These are phyloP conservation scores for Heterochromis multidens DNA, from an alignment of 2,113 vertebrate species.

Conservation along the genomic window DNA sequence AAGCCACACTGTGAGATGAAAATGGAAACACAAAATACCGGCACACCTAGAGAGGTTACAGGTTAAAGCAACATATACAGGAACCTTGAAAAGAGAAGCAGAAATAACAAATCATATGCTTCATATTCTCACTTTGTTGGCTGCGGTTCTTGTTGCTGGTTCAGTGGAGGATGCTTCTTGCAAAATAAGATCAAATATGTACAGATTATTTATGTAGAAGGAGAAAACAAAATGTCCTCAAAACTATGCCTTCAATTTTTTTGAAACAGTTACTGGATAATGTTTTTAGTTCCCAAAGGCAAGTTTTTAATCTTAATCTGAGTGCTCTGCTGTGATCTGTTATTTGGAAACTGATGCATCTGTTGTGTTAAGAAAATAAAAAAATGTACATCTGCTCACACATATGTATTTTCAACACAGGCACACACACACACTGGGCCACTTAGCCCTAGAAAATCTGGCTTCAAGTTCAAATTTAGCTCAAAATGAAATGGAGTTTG, in stretches of 20 bases:
- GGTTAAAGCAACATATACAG: not conserved
- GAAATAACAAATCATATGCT: not conserved
- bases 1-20: not conserved
- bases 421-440: rapidly evolving
- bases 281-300: not conserved
- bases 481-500: not conserved
- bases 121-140: not conserved
- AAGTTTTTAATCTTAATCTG: not conserved
- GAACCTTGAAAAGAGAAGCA: not conserved
- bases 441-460: not conserved
- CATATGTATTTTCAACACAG: not conserved
- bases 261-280: too few relatives aligned
- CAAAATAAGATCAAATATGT: not conserved
- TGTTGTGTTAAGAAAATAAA: not conserved
- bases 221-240: not conserved
- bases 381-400: not conserved
- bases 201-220: not conserved
- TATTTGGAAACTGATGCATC: not conserved
- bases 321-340: not conserved
- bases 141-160: not conserved
- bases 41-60: not conserved
- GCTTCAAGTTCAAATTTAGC: not conserved
- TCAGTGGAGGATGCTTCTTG: not conserved
- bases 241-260: rapidly evolving
- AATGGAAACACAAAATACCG: not conserved